phyloP scores from a whole-genome alignment of 2,113 vertebrate species.

The Chlorodrepanis virens region DNA sequence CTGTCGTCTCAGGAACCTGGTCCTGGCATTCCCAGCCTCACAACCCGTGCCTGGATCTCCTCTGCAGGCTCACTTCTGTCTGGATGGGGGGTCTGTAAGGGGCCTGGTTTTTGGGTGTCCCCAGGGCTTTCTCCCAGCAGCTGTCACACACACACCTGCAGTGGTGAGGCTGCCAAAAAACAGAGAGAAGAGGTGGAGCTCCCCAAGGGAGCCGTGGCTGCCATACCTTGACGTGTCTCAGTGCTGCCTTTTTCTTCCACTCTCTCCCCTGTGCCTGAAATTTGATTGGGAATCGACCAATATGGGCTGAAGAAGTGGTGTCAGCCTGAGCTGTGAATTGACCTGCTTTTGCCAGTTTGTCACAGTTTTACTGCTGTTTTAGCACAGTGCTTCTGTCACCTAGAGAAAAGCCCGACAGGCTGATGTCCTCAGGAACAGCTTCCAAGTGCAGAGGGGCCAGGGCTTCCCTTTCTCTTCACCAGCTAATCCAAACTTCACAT shows the following conservation, averaged over 20 bases:
- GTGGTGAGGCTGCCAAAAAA: not conserved
- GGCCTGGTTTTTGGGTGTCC: not conserved
- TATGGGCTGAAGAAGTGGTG: constrained; percentile 32
- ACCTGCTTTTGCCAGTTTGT: constrained; percentile 52
- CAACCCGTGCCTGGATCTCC: not conserved
- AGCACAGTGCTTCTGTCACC: not conserved
- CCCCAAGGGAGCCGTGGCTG: rapidly evolving
- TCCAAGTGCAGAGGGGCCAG: not conserved
- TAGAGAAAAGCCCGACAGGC: not conserved
- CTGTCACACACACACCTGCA: rapidly evolving
- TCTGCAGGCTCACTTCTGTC: not conserved
- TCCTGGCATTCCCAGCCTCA: not conserved
- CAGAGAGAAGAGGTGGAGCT: not conserved
- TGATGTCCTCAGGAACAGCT: not conserved
- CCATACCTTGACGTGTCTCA: not conserved
- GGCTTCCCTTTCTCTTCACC: not conserved
- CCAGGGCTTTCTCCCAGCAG: not conserved
- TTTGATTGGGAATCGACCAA: constrained; percentile 38
- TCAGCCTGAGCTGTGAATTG: constrained; percentile 49
- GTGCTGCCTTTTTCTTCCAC: not conserved
- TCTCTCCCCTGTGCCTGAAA: not conserved
- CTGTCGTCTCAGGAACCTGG: not conserved
- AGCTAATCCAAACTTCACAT: not conserved
- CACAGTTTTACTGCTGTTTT: constrained; percentile 46
- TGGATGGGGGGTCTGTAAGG: not conserved